phyloP scores from a whole-genome alignment of 2,888 invertebrate species.

The Gryllus longicercus region DNA sequence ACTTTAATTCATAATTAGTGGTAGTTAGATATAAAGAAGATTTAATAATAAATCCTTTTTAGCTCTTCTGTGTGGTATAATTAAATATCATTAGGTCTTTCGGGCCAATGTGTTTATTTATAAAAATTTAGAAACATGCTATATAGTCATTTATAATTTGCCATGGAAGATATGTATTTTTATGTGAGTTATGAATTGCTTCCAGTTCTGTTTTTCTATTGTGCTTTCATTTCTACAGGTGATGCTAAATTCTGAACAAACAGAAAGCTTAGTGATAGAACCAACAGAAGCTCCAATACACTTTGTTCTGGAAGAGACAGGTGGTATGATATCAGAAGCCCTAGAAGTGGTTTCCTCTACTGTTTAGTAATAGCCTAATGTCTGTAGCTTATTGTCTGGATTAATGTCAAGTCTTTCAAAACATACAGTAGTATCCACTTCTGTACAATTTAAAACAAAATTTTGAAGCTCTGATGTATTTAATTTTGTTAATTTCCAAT shows the following conservation, averaged over 20 bases:
- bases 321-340: constrained; percentile 18
- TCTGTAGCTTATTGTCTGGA: not conserved
- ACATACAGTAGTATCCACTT: not conserved
- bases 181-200: too few species aligned
- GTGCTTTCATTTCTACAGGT: not conserved
- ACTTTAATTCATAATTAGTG: too few species aligned
- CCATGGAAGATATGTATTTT: too few species aligned
- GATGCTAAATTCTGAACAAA: not conserved
- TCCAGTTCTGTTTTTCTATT: not conserved
- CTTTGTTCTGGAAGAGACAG: constrained; percentile 21
- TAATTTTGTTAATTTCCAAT: too few species aligned
- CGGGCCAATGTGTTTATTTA: too few species aligned
- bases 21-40: too few species aligned
- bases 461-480: not conserved
- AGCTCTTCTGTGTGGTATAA: too few species aligned
- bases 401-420: not conserved
- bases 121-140: too few species aligned
- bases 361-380: not conserved
- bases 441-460: not conserved
- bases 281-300: not conserved
- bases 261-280: not conserved
- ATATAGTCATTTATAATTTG: too few species aligned
- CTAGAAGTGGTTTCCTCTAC: constrained; percentile 20
- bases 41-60: too few species aligned
- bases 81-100: too few species aligned